Evolutionary conservation across 2,888 invertebrate species (phyloP).

Genomic region (Drosophila kokeensis): DNA sequence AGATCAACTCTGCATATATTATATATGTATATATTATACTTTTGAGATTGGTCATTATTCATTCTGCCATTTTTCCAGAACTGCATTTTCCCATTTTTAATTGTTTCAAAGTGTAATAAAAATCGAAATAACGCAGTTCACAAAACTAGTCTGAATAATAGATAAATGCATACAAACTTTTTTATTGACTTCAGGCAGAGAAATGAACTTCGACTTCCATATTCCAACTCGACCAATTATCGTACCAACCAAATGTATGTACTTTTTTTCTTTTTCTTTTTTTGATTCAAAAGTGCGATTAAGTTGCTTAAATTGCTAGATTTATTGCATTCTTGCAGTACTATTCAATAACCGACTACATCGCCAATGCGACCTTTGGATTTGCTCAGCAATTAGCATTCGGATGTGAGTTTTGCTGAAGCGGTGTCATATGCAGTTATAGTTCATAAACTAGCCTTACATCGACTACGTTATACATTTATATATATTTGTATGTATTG

Average conservation of each 20-base stretch:
- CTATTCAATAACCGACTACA: slow-evolving; percentile 39
- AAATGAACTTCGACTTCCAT: neutral
- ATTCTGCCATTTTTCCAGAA: neutral
- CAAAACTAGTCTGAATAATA: neutral
- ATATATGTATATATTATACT: too few relatives aligned
- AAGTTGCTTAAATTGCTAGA: slow-evolving; percentile 45
- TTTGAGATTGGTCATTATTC: neutral
- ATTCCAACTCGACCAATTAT: neutral
- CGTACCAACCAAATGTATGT: neutral
- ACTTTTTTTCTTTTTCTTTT: neutral
- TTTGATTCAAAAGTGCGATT: neutral
- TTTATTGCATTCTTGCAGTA: slow-evolving; percentile 60
- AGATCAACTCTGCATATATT: neutral
- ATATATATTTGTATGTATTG: slow-evolving; percentile 14
- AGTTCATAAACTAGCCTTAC: slow-evolving; percentile 36
- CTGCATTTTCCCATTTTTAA: neutral
- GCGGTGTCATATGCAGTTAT: slow-evolving; percentile 1
- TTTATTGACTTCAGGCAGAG: neutral
- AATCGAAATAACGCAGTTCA: neutral
- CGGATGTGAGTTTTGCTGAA: slow-evolving; percentile 16
- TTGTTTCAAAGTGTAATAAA: neutral
- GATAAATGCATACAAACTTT: neutral
- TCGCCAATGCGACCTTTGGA: slow-evolving; percentile 34
- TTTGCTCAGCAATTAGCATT: slow-evolving; percentile 31
- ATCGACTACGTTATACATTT: slow-evolving; percentile 13